Evolutionary conservation across 2,888 invertebrate genomes (phyloP), one percentile per base, ranked within the genome.

Genomic region (Drosophila ustulata): DNA sequence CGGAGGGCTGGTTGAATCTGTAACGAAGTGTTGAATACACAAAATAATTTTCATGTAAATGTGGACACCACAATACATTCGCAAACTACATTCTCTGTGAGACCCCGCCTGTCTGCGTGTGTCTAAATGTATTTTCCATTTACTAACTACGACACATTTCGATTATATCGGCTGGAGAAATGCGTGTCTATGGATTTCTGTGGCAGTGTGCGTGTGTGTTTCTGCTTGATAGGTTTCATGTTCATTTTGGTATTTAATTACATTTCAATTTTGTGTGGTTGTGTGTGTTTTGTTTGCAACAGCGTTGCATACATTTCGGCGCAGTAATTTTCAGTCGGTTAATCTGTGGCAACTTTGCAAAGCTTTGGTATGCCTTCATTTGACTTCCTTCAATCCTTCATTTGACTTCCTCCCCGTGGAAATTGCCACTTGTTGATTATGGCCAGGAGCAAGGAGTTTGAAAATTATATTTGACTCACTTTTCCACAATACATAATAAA

Each of bases 241-340:
- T 70, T 69, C 74, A 77, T 80, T 81, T 81, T 56, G 70, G 73
- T 75, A 80, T 83, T 85, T 88, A 89, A 88, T 88, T 88, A 78
- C 86, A 88, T 80, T 86, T 86, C 77, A 82, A 88, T 88, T 83
- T 80, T 78, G 80, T 72, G 65, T 53, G 71, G 37, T 25, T 71
- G 51, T 34, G 34, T 62, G 28, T 18, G 41, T 39, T 46, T 46
- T 55, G 71, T 64, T 47, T 61, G 65, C 39, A 39, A 53, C 26
- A 46, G 26, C 47, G 18, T 69, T 56, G 62, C 62, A 64, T 63
- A 57, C 64, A 76, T 64, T 82, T 72, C 28, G 69, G 66, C 32
- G 71, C 58, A 68, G 66, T 78, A 76, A 75, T 81, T 76, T 78
- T 64, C 56, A 59, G 49, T 69, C 57, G 56, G 57, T 53, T 66